These are phyloP conservation scores for Steromphala cineraria DNA, from an alignment of 2,888 invertebrate species.

Conservation along the genomic window DNA sequence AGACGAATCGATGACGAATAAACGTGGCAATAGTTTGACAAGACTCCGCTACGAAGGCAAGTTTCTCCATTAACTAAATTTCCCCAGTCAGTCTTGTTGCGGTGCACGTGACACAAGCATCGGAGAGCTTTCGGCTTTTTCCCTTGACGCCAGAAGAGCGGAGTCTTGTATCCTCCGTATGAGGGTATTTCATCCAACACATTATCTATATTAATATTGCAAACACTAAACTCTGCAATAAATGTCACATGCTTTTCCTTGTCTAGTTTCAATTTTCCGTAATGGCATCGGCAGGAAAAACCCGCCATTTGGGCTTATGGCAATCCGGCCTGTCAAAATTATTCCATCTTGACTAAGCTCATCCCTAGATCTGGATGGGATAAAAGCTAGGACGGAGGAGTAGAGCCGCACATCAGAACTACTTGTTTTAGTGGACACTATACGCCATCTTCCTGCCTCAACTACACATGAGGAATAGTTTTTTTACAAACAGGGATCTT, in stretches of 20 bases:
- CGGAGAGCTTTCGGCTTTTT: slow-evolving; percentile 21
- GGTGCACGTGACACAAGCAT: slow-evolving; percentile 15
- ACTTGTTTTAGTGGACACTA: not conserved
- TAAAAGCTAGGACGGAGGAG: not conserved
- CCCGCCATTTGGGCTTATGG: slow-evolving; percentile 30
- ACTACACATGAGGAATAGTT: not conserved
- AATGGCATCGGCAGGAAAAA: slow-evolving; percentile 37
- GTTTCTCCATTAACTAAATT: slow-evolving; percentile 40
- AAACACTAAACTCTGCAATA: slow-evolving; percentile 44
- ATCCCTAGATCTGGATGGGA: slow-evolving; percentile 19
- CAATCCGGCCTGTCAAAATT: slow-evolving; percentile 31
- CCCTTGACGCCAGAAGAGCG: slow-evolving; percentile 26
- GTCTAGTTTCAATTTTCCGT: slow-evolving; percentile 43
- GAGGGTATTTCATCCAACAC: slow-evolving; percentile 36
- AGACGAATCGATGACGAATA: slow-evolving; percentile 1
- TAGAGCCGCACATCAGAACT: not conserved
- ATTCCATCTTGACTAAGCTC: slow-evolving; percentile 32
- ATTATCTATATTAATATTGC: slow-evolving; percentile 53
- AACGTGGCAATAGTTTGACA: slow-evolving; percentile 17
- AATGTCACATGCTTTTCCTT: slow-evolving; percentile 40
- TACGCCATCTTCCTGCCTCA: not conserved
- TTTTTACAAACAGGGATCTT: too few species aligned
- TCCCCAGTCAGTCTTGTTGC: slow-evolving; percentile 29
- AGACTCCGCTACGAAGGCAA: not conserved
- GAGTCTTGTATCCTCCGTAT: slow-evolving; percentile 28